A percentile compares a stretch with the other conserved stretches of the same genome.
phyloP scores from a whole-genome alignment of 2,113 vertebrate genomes.

The Notiomystis cincta region DNA sequence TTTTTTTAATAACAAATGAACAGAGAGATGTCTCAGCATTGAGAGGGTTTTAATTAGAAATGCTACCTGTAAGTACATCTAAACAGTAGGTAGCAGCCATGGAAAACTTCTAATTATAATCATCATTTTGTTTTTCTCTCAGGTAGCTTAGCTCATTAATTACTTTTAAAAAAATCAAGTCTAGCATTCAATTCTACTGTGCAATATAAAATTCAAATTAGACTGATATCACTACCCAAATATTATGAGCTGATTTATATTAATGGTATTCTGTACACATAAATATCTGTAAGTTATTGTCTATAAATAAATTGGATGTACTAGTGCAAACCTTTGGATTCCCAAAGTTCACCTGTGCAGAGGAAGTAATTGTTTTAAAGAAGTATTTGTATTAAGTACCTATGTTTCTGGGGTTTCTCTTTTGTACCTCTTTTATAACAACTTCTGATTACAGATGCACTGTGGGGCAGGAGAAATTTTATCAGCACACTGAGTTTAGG shows the following conservation, averaged over 20 bases:
- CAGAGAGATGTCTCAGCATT: constrained; percentile 44
- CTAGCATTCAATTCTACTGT: constrained; percentile 20
- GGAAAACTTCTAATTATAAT: constrained; percentile 67
- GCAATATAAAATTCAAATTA: constrained; percentile 56
- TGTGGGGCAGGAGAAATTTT: background rate
- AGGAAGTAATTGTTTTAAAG: background rate
- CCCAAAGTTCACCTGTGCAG: background rate
- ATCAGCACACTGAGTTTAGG: background rate
- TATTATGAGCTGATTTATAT: constrained; percentile 36
- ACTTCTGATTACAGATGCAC: background rate
- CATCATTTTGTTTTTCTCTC: constrained; percentile 69
- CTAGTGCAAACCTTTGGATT: background rate
- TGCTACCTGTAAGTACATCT: constrained; percentile 67
- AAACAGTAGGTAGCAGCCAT: constrained; percentile 62
- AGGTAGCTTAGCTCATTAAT: constrained; percentile 67
- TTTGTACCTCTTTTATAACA: background rate
- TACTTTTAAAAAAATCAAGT: constrained; percentile 51
- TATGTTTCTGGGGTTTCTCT: background rate
- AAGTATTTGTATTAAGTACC: background rate
- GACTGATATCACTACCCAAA: background rate
- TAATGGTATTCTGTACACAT: constrained; percentile 7
- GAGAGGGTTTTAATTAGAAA: constrained; percentile 68
- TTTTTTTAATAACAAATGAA: constrained; percentile 48
- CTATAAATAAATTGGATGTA: background rate
- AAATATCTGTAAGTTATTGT: background rate